phyloP scores from a whole-genome alignment of 1,140 invertebrate genomes.

The Lasaia peninsularis region DNA sequence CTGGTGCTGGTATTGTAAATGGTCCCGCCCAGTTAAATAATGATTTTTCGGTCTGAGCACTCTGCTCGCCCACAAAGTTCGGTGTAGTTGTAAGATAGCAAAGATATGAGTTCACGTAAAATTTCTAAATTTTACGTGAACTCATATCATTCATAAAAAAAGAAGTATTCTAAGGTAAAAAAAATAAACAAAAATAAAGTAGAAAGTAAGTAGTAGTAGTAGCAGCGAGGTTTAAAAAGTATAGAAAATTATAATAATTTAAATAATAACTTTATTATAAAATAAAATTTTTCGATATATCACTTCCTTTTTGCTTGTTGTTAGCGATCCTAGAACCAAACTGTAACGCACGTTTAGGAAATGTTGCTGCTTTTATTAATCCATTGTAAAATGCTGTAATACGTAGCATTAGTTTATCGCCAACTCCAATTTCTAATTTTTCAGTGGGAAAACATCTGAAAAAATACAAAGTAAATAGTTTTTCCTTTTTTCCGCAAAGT shows the following conservation, averaged over 20 bases:
- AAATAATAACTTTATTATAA: background rate
- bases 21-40: too few species aligned
- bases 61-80: too few species aligned
- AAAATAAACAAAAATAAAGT: background rate
- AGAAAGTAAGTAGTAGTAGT: too few species aligned
- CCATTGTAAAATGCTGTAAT: slow-evolving; percentile 87
- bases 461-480: too few species aligned
- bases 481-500: too few species aligned
- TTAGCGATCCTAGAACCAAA: slow-evolving; percentile 98
- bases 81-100: too few species aligned
- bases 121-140: slow-evolving; percentile 96
- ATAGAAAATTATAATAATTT: too few species aligned
- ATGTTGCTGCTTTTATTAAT: slow-evolving; percentile 80
- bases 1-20: too few species aligned
- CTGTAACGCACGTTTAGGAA: slow-evolving; percentile 96
- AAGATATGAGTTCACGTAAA: slow-evolving; percentile 88
- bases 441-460: slow-evolving; percentile 82
- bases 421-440: slow-evolving; percentile 84
- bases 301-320: slow-evolving; percentile 91
- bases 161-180: background rate
- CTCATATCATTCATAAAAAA: too few species aligned
- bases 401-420: slow-evolving; percentile 95
- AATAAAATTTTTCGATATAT: slow-evolving; percentile 80
- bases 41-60: too few species aligned
- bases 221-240: too few species aligned